Evolutionary conservation across 1,140 invertebrate species (phyloP), one percentile per base, ranked within the genome.

Genomic region (Brachionus asplanchnoidis): DNA sequence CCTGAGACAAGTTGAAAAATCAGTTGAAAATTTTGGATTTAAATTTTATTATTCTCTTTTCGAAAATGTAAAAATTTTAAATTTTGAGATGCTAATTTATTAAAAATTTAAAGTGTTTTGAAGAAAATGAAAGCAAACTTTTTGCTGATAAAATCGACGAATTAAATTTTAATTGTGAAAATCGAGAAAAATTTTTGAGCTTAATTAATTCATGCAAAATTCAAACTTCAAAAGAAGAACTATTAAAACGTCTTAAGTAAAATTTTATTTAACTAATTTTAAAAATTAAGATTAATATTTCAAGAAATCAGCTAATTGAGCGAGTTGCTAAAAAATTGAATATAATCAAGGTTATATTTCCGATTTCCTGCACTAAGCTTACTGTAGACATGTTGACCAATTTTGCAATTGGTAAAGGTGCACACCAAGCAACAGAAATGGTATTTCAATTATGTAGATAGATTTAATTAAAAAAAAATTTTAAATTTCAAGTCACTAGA

Each of bases 321-420:
- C 26, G 50, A 8, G 17, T 73, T 32, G 82, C 82, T 6, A 84
- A 28, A 17, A 7, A 42, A n/a, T 32, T 68, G n/a, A 84, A 84
- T 26, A 42, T 68, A 53, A 26, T 17, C 66, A 84, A 84, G 46
- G 11, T 84, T 8, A 53, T 84, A 36, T 68, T 44, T 32, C 46
- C 60, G 5, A 26, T 32, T 36, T 44, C 23, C 36, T 84, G 82
- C 53, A 84, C 82, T 40, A 84, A 73, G 20, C 28, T 84, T 1
- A 60, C 60, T 56, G 40, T 68, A 44, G 60, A 84, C 36, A 70
- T 84, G 28, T 23, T 84, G 23, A 68, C 65, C 5, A 68, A 84
- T 73, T 40, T 84, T 11, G 82, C 82, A 8, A 40, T 68, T 8
- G 82, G 82, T 9, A 84, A 84, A 70, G 82, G 82, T n/a, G 82